Base-by-base conservation (phyloP, 2,113 vertebrate genomes). In the Rhea pennata region DNA sequence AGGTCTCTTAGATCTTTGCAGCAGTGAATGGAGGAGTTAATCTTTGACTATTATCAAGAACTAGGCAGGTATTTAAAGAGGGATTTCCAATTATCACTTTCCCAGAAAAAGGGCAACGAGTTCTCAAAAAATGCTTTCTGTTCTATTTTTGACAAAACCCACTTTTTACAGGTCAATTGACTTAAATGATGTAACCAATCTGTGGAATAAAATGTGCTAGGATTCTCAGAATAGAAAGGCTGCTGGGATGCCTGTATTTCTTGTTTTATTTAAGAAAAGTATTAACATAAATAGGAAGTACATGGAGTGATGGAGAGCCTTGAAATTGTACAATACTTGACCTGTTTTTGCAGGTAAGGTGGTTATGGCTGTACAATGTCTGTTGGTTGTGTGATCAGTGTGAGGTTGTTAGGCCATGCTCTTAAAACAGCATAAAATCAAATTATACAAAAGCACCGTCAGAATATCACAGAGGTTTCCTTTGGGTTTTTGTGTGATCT, bases 191-290 rank as follows among this genome's bases (percentile, higher is more conserved):
- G 21, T 91, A 46, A 74, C 42, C 62, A 87, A 36, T 56, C 56
- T 76, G 19, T 70, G 51, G 54, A 76, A 46, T 31, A 67, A 87
- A 82, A 80, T 29, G 24, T 29, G 5, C 3, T 29, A 27, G 62
- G 72, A 74, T 80, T 21, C 46, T 53, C 61, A 66, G 75, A 93
- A 73, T 16, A 89, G 58, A 61, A 82, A 40, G 8, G 36, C 36
- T 36, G 36, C 36, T 36, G 36, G 36, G 71, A 62, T 71, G 59
- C 23, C 29, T 46, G 22, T 24, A 42, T 69, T 91, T 81, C 14
- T 72, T 7, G 54, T 82, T 78, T 86, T 84, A 67, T 79, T 90
- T 80, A 87, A 58, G 54, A 67, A 48, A 95, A 91, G 27, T 74
- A 71, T 12, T 85, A 69, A 65, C 5, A 21, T 90, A 59, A 87